A percentile compares a stretch with the other conserved stretches of the same genome.
phyloP scores from a whole-genome alignment of 2,797 vertebrate species.

The Graptemys geographica region DNA sequence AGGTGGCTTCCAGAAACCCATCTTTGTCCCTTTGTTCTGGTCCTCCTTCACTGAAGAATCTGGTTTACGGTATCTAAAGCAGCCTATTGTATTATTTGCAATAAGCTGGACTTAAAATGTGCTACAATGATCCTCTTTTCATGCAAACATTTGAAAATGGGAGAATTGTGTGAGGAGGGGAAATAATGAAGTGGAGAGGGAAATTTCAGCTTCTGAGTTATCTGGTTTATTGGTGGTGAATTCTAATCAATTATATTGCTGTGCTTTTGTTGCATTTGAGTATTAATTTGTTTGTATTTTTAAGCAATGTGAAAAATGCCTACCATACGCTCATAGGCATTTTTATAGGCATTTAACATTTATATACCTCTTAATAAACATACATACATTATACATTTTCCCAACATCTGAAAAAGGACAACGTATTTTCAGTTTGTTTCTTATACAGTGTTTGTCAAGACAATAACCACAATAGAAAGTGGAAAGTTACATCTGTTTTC shows the following conservation, averaged over 20 bases:
- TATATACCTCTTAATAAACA: background rate
- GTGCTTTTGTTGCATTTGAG: background rate
- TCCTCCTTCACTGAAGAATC: background rate
- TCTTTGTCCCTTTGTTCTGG: background rate
- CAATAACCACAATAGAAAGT: background rate
- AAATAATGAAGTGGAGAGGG: conserved; percentile 21
- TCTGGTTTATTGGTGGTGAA: background rate
- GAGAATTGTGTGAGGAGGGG: conserved; percentile 37
- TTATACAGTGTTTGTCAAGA: background rate
- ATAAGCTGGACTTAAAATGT: background rate
- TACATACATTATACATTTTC: background rate
- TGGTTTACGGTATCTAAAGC: background rate
- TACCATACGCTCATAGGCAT: background rate
- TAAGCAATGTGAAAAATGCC: background rate
- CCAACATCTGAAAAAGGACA: background rate
- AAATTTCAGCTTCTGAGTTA: background rate
- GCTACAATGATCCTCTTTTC: background rate
- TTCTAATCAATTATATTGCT: background rate
- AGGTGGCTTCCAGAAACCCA: conserved; percentile 7
- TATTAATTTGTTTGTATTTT: fast-evolving
- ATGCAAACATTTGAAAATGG: background rate
- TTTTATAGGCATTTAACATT: background rate
- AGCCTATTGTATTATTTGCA: background rate
- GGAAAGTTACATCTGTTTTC: background rate
- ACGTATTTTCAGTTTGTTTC: background rate